Conservation (phyloP, 1,140 invertebrate species). For the Drosophila bocki region DNA sequence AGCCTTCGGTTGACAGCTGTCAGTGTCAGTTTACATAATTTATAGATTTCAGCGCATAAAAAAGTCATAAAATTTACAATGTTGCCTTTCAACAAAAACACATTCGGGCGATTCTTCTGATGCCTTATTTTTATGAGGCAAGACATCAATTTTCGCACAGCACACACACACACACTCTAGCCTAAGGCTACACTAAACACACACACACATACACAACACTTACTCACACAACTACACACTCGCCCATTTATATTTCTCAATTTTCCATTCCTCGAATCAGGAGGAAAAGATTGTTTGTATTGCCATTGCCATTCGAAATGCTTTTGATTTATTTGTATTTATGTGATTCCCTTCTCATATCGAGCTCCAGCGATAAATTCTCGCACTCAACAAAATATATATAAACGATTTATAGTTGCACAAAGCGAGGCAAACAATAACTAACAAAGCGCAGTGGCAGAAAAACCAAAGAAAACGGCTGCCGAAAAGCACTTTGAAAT, state of each 20-base stretch:
- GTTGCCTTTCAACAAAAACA: constrained; percentile 80
- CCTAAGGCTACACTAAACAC: constrained; percentile 40
- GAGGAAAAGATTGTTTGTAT: constrained; percentile 61
- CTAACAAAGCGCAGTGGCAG: constrained; percentile 38
- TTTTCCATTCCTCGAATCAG: constrained; percentile 45
- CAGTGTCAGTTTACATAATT: constrained; percentile 84
- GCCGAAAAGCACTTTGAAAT: constrained; percentile 5
- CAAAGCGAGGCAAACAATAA: constrained; percentile 60
- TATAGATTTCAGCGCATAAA: constrained; percentile 83
- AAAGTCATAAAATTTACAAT: constrained; percentile 84
- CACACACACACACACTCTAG: constrained; percentile 21
- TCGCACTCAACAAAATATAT: constrained; percentile 81
- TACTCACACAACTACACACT: constrained; percentile 14
- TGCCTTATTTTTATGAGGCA: constrained; percentile 81
- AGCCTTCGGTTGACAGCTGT: constrained; percentile 77
- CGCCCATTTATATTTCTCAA: constrained; percentile 47
- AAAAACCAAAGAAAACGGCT: constrained; percentile 8
- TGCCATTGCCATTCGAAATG: constrained; percentile 71
- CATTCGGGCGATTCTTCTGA: constrained; percentile 49
- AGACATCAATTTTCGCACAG: constrained; percentile 81
- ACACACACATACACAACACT: constrained; percentile 4
- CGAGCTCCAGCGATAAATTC: constrained; percentile 72
- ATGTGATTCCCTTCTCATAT: constrained; percentile 77
- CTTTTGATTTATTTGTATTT: constrained; percentile 83
- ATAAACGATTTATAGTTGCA: constrained; percentile 81